Evolutionary conservation across 2,888 invertebrate genomes (phyloP), one percentile per base, ranked within the genome.

Genomic region (Pollenia griseotomentosa): DNA sequence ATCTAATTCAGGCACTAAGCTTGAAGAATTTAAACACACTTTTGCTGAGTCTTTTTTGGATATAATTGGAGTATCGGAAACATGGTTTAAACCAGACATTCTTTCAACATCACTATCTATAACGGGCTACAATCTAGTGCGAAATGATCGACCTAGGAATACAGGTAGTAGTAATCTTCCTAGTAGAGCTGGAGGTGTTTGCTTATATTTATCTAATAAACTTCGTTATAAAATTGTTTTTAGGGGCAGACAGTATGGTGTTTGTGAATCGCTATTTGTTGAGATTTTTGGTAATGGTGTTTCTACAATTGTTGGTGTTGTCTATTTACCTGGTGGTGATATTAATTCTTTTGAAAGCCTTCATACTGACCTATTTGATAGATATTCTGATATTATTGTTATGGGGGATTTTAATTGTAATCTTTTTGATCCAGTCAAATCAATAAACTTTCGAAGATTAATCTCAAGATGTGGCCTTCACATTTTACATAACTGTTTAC

Each of bases 1-100:
- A 8, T 66, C 65, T 11, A 19, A 44, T 19, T 66, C 46, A 11
- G 11, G 23, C 19, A 48, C 46, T 46, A 66, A 66, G 12, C 65
- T 66, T 14, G 65, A 66, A 1, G 65, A 66, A 19, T 66, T 66
- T 66, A 66, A 66, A 19, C 1, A 11, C n/a, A 42, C n/a, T 46
- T 66, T 66, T 46, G 1, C 7, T 11, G 11, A 66, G 0, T 46
- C 46, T 19, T 11, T 8, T 16, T 19, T 66, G 65, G 19, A 19
- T 19, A 66, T 66, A 46, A 66, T 66, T 66, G 65, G 65, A 5
- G 19, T 66, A 14, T 46, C 65, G 6, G 46, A 66, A 23, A 66
- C 65, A 19, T 66, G 46, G 65, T 66, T 66, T 19, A 66, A 44
- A 19, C 19, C 65, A 8, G 46, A 66, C n/a, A 14, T 46, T 46